A percentile compares a stretch with the other conserved stretches of the same genome.
phyloP scores from a whole-genome alignment of 2,113 vertebrate genomes.

The Thamnophis sirtalis region DNA sequence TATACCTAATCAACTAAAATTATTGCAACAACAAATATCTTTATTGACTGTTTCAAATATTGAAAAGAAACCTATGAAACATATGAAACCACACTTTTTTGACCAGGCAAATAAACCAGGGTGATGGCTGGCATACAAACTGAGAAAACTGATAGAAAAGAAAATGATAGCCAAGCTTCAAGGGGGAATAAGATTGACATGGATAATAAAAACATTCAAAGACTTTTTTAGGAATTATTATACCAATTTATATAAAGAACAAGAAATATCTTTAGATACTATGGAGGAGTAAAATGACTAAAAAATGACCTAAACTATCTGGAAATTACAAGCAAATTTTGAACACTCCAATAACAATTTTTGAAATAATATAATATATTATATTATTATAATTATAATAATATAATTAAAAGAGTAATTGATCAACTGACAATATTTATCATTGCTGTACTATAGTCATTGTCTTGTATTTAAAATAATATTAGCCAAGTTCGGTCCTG shows the following conservation, averaged over 20 bases:
- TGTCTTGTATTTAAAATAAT: background rate
- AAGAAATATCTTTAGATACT: background rate
- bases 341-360: background rate
- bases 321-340: background rate
- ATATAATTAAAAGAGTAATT: background rate
- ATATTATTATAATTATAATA: too few species aligned
- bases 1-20: background rate
- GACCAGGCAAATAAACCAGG: background rate
- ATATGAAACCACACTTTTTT: background rate
- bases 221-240: background rate
- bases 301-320: background rate
- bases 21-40: background rate
- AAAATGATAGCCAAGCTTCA: background rate
- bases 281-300: background rate
- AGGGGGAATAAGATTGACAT: background rate
- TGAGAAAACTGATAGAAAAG: background rate
- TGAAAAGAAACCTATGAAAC: background rate
- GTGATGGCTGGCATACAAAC: background rate
- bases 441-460: background rate
- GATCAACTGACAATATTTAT: background rate
- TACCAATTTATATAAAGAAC: background rate
- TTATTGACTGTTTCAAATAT: background rate
- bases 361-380: background rate
- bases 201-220: background rate
- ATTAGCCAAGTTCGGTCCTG: background rate